Conservation (phyloP, 2,113 vertebrate genomes). For the Elaphurus davidianus region DNA sequence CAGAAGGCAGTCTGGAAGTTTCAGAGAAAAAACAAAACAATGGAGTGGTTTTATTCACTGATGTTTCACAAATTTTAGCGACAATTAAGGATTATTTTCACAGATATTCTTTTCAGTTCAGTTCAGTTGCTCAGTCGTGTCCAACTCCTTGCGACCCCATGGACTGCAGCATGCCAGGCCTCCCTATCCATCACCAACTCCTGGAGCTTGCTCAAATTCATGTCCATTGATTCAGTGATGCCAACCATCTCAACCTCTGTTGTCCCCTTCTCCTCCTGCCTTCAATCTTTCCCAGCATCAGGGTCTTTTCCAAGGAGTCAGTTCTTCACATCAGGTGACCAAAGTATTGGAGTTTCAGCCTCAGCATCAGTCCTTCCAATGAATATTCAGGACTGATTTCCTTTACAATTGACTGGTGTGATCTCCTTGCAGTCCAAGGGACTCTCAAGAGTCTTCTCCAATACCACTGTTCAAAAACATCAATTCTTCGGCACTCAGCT, state of each 20-base stretch:
- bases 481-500: not conserved
- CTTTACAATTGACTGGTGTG: not conserved
- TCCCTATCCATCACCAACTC: not conserved
- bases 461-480: not conserved
- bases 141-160: not conserved
- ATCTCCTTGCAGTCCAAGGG: not conserved
- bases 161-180: not conserved
- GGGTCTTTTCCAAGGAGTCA: not conserved
- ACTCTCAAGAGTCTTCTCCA: not conserved
- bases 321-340: not conserved
- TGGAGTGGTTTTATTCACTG: not conserved
- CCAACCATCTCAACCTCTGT: not conserved
- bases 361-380: not conserved
- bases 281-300: not conserved
- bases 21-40: not conserved
- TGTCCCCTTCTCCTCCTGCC: not conserved
- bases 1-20: not conserved
- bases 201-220: not conserved
- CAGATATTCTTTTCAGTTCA: not conserved
- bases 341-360: not conserved
- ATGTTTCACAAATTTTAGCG: slow-evolving; percentile 7
- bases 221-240: not conserved
- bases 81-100: not conserved
- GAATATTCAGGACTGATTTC: not conserved
- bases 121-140: not conserved